Base-by-base conservation (phyloP, 2,888 invertebrate species). In the Cantharis rustica region DNA sequence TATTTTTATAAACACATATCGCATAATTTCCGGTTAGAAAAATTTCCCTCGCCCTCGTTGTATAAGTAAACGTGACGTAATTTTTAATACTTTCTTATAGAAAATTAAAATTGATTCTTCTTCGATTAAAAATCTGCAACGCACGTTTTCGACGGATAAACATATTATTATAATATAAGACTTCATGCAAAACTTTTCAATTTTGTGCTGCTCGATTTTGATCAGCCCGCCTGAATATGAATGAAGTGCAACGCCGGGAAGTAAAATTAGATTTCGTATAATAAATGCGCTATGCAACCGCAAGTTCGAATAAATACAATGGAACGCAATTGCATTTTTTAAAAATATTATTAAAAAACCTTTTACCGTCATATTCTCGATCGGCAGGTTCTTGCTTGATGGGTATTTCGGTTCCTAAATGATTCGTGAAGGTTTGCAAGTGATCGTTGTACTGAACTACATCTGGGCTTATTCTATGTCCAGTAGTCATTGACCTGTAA, bases 41-140 rank as follows among this genome's bases (percentile, higher is more conserved):
- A 71, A 69, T 62, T 73, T 78, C 20, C 15, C 31, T 78, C 79
- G 79, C 82, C 83, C 80, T 79, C 81, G 82, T 79, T 64, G 69
- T 47, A 47, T 9, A 47, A 47, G 47, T 81, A 83, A 81, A 86
- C 87, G 86, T 87, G 87, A 85, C 83, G 82, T 80, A 85, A 86
- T 84, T 87, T 83, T 84, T 82, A 84, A 85, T 79, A 62, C 77
- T 66, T 79, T 84, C 82, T 87, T 82, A 84, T 88, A 86, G 85
- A 87, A 88, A 88, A 88, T 88, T 87, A 88, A 87, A 88, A 88
- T 86, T 87, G 86, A 88, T 88, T 88, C 87, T 87, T 87, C 83
- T 79, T 81, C 85, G 86, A 87, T 88, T 88, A 87, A 87, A 66
- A 86, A 86, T 84, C 84, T 83, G 82, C 85, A 84, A 83, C 83